Conservation (phyloP, 2,797 vertebrate genomes). For the Capromys pilorides region DNA sequence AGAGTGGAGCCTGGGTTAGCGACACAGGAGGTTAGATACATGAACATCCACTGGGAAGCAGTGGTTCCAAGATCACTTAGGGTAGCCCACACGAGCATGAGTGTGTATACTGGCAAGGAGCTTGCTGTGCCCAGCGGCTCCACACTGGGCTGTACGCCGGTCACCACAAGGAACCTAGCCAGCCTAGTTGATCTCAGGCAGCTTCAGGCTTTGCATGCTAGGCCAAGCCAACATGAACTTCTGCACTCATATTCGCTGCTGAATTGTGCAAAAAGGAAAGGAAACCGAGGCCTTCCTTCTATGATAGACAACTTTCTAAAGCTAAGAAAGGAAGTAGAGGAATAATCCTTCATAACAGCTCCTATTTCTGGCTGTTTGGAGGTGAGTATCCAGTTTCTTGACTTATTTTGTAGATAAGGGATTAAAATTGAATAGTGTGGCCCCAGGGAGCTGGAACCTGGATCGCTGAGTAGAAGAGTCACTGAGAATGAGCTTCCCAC, state of each 20-base stretch:
- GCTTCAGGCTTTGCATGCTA: background rate
- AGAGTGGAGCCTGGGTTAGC: too few relatives aligned
- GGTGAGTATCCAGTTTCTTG: background rate
- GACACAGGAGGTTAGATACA: background rate
- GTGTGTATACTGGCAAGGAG: background rate
- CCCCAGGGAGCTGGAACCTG: background rate
- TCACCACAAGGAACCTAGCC: background rate
- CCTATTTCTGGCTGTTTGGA: background rate
- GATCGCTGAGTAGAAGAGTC: background rate
- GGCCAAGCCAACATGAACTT: accelerated
- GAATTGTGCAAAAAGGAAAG: background rate
- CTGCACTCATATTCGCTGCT: background rate
- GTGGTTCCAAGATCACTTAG: background rate
- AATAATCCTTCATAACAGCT: conserved; percentile 3
- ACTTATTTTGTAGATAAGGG: background rate
- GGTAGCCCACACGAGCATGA: background rate
- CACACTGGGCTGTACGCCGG: background rate
- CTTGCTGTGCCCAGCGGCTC: background rate
- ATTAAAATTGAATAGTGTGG: background rate
- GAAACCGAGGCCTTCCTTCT: background rate
- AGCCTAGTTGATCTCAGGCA: background rate
- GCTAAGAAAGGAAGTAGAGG: too few relatives aligned
- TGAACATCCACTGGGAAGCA: background rate
- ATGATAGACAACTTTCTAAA: background rate
- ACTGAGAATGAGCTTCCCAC: background rate